Evolutionary conservation across 2,888 invertebrate genomes (phyloP).

Genomic region (Minunthozetes semirufus): DNA sequence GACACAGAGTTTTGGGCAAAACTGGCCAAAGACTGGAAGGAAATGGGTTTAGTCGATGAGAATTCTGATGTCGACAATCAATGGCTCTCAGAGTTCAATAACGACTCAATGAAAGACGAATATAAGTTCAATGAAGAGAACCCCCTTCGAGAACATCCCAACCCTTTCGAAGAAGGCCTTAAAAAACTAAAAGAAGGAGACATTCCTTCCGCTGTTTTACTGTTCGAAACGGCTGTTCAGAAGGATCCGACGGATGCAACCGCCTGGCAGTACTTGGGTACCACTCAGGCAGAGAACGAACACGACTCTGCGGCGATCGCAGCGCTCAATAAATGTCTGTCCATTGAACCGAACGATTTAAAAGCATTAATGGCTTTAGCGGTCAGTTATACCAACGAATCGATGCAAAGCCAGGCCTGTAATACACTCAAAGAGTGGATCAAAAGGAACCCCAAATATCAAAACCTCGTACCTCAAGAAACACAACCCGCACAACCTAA

Average conservation of each 20-base stretch:
- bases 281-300: slow-evolving; percentile 95
- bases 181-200: slow-evolving; percentile 75
- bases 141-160: slow-evolving; percentile 66
- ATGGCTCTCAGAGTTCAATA: not conserved
- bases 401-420: slow-evolving; percentile 80
- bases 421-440: slow-evolving; percentile 62
- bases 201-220: slow-evolving; percentile 86
- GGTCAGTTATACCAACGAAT: slow-evolving; percentile 93
- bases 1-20: slow-evolving; percentile 50
- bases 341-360: slow-evolving; percentile 69
- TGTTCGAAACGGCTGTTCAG: slow-evolving; percentile 91
- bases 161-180: slow-evolving; percentile 79
- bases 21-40: slow-evolving; percentile 50
- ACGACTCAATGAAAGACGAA: slow-evolving; percentile 49
- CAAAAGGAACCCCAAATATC: slow-evolving; percentile 70
- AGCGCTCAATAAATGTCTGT: slow-evolving; percentile 74
- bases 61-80: not conserved
- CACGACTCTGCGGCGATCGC: slow-evolving; percentile 87
- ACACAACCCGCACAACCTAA: not conserved
- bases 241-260: slow-evolving; percentile 69
- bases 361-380: slow-evolving; percentile 82
- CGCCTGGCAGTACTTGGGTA: slow-evolving; percentile 77
- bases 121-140: slow-evolving; percentile 77
- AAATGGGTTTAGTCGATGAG: slow-evolving; percentile 49
- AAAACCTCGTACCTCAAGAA: slow-evolving; percentile 57